A percentile compares a stretch with the other conserved stretches of the same genome.
Evolutionary conservation across 2,113 vertebrate species (phyloP).

Genomic region (Salvelinus namaycush): DNA sequence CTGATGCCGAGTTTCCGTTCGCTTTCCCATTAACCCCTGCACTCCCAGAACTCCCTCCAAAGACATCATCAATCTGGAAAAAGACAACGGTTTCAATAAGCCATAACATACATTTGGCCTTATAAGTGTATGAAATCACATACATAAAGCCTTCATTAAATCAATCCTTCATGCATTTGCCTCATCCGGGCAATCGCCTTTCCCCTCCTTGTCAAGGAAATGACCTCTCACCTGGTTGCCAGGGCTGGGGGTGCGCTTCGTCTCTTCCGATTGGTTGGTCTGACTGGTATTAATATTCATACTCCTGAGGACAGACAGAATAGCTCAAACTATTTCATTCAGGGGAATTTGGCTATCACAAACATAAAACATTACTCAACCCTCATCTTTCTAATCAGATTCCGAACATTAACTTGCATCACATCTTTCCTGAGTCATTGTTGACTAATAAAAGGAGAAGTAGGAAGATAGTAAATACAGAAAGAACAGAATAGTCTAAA

Average conservation of each 20-base stretch:
- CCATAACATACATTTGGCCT: too few relatives aligned
- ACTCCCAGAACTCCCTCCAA: constrained; percentile 65
- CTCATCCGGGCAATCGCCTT: too few relatives aligned
- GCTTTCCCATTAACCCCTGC: constrained; percentile 82
- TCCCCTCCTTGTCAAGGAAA: neutral
- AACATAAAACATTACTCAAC: too few relatives aligned
- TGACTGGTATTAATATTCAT: constrained; percentile 84
- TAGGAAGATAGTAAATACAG: too few relatives aligned
- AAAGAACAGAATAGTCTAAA: too few relatives aligned
- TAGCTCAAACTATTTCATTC: neutral
- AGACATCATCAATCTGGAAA: constrained; percentile 86
- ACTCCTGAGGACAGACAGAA: constrained; percentile 55
- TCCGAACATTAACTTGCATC: too few relatives aligned
- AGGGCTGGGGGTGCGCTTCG: constrained; percentile 71
- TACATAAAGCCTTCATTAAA: too few relatives aligned
- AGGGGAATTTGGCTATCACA: too few relatives aligned
- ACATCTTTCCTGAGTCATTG: neutral
- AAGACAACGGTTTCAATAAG: neutral
- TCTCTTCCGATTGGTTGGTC: constrained; percentile 79
- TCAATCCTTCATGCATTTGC: neutral
- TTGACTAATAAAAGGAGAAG: neutral
- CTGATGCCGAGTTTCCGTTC: constrained; percentile 73
- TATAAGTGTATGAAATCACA: too few relatives aligned
- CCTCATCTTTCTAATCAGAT: too few relatives aligned
- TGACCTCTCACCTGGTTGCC: constrained; percentile 79